A percentile compares a stretch with the other conserved stretches of the same genome.
phyloP scores from a whole-genome alignment of 2,888 invertebrate species.

The Caenorhabditis panamensis region DNA sequence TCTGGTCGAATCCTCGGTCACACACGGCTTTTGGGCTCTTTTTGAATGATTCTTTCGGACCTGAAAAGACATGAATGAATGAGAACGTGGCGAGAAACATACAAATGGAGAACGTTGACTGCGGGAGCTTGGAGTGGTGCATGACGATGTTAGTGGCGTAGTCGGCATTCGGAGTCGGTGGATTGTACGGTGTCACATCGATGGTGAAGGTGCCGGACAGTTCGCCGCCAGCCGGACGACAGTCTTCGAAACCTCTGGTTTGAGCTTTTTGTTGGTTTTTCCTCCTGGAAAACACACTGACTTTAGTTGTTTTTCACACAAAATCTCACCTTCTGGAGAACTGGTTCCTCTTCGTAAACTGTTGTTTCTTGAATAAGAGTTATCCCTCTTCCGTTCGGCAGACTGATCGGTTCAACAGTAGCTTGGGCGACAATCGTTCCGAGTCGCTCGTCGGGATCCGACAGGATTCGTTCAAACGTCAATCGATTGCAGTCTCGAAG shows the following conservation, averaged over 20 bases:
- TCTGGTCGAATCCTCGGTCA: constrained; percentile 76
- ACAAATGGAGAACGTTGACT: constrained; percentile 74
- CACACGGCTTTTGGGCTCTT: constrained; percentile 67
- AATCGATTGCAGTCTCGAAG: constrained; percentile 54
- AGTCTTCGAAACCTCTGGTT: no score
- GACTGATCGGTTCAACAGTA: constrained; percentile 35
- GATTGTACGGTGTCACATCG: no score
- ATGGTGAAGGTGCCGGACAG: constrained; percentile 26
- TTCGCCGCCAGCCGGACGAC: no score
- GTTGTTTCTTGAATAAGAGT: constrained; percentile 46
- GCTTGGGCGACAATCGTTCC: constrained; percentile 49
- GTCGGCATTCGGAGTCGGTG: no score
- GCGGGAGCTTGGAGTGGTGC: constrained; percentile 77
- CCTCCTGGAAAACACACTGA: no score
- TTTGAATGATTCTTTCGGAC: constrained; percentile 59
- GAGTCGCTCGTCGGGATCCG: no score
- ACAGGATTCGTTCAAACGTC: constrained; percentile 39
- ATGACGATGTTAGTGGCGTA: constrained; percentile 55
- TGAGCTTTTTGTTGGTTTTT: no score
- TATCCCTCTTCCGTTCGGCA: constrained; percentile 48
- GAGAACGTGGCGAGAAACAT: neutral
- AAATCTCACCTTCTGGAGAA: neutral
- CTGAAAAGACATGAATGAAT: constrained; percentile 52
- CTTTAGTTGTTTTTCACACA: no score
- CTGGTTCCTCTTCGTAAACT: constrained; percentile 35